Conservation (phyloP, 2,888 invertebrate genomes). For the Dynastes grantii region DNA sequence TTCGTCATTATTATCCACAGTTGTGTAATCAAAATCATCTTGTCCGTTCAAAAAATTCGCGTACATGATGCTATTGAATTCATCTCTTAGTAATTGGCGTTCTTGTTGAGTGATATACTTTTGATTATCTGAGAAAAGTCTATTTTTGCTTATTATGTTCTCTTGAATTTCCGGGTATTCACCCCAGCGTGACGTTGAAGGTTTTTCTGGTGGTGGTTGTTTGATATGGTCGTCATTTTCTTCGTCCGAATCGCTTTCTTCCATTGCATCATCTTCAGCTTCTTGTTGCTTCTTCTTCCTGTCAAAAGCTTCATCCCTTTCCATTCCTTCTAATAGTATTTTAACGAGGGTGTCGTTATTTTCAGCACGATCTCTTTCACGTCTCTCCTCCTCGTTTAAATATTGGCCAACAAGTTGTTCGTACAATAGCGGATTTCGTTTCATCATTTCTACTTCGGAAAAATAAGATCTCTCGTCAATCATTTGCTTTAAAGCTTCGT, state of each 20-base stretch:
- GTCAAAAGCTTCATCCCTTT: conserved; percentile 79
- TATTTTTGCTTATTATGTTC: conserved; percentile 58
- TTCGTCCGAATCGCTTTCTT: conserved; percentile 66
- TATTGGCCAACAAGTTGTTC: conserved; percentile 92
- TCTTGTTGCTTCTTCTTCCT: conserved; percentile 77
- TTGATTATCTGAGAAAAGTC: conserved; percentile 55
- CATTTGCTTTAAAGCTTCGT: conserved; percentile 84
- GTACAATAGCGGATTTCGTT: conserved; percentile 90
- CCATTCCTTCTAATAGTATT: conserved; percentile 86
- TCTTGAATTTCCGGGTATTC: conserved; percentile 62
- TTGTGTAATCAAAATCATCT: conserved; percentile 90
- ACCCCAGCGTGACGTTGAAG: conserved; percentile 61
- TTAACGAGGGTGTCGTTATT: conserved; percentile 80
- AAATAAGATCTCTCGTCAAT: conserved; percentile 84
- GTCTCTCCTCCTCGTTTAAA: conserved; percentile 83
- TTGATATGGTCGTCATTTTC: conserved; percentile 60
- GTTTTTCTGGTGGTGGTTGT: conserved; percentile 51
- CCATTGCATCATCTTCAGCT: conserved; percentile 73
- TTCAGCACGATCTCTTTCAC: conserved; percentile 73
- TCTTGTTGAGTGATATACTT: conserved; percentile 74
- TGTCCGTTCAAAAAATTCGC: conserved; percentile 87
- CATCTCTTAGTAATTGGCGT: conserved; percentile 80
- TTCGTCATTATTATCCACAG: conserved; percentile 85
- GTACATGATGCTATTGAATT: conserved; percentile 90
- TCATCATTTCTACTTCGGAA: conserved; percentile 94